Percentiles rank a stretch among this genome's conserved stretches.
Conservation (phyloP, 1,140 invertebrate species). For the Trachymyrmex cornetzi region DNA sequence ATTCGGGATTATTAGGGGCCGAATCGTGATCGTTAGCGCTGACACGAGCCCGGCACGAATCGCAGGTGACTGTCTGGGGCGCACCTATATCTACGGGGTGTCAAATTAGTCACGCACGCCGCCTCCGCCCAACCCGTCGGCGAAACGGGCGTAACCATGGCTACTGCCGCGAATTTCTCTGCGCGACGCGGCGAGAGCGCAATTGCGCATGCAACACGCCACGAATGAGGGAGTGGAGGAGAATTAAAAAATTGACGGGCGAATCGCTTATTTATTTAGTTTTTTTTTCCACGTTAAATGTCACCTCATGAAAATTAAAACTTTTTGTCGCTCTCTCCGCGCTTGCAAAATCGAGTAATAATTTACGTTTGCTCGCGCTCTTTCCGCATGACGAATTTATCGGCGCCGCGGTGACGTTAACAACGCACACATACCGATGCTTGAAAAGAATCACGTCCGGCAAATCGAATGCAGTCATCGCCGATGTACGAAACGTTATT, state of each 20-base stretch:
- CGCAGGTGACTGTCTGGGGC: slow-evolving; percentile 78
- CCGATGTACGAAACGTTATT: background rate
- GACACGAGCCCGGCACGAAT: slow-evolving; percentile 78
- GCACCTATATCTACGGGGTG: slow-evolving; percentile 76
- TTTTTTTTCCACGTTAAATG: slow-evolving; percentile 57
- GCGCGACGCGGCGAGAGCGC: slow-evolving; percentile 65
- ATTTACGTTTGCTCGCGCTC: slow-evolving; percentile 56
- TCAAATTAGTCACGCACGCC: slow-evolving; percentile 81
- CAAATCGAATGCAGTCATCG: slow-evolving; percentile 22
- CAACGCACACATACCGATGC: slow-evolving; percentile 39
- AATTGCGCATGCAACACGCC: slow-evolving; percentile 69
- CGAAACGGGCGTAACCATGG: slow-evolving; percentile 76
- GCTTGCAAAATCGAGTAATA: slow-evolving; percentile 59
- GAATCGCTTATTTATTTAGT: slow-evolving; percentile 61
- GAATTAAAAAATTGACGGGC: slow-evolving; percentile 67
- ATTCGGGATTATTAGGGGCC: slow-evolving; percentile 77
- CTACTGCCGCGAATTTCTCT: slow-evolving; percentile 76
- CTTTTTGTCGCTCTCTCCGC: slow-evolving; percentile 56
- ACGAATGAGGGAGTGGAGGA: slow-evolving; percentile 36
- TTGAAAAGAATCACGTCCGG: slow-evolving; percentile 2
- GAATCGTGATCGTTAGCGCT: slow-evolving; percentile 78
- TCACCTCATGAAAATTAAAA: slow-evolving; percentile 65
- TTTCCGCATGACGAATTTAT: slow-evolving; percentile 53
- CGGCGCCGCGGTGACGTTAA: slow-evolving; percentile 54
- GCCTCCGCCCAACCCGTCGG: slow-evolving; percentile 61